These are phyloP conservation scores for Hemitrygon akajei DNA, from an alignment of 2,797 vertebrate genomes.

Conservation along the genomic window DNA sequence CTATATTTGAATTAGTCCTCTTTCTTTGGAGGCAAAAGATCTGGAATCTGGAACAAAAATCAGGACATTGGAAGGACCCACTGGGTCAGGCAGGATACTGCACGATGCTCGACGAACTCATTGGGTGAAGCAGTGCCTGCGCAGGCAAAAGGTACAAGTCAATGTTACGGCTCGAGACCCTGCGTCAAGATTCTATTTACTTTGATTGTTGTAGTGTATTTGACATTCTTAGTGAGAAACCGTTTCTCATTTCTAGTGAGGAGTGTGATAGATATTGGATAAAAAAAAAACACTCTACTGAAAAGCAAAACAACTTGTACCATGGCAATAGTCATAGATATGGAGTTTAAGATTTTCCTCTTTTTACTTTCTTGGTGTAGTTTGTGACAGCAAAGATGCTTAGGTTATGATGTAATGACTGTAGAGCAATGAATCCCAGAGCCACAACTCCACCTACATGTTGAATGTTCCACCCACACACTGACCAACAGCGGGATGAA, in stretches of 20 bases:
- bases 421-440: constrained; percentile 6
- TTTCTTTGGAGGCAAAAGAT: too few species aligned
- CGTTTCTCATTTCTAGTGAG: not conserved
- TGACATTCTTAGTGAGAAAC: not conserved
- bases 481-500: not conserved
- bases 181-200: not conserved
- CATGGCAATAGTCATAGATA: not conserved
- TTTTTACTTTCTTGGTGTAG: not conserved
- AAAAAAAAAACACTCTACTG: not conserved
- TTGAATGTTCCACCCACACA: constrained; percentile 14
- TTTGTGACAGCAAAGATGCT: constrained; percentile 20
- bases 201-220: not conserved
- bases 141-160: too few species aligned
- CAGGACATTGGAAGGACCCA: too few species aligned
- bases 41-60: too few species aligned
- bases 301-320: not conserved
- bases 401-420: constrained; percentile 20
- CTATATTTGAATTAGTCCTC: too few species aligned
- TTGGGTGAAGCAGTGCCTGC: too few species aligned
- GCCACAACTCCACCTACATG: constrained; percentile 18
- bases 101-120: too few species aligned
- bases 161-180: too few species aligned
- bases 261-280: not conserved
- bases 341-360: not conserved
- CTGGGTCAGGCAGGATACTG: too few species aligned